Evolutionary conservation across 2,888 invertebrate species (phyloP).

Genomic region (Ophonus ardosiacus): DNA sequence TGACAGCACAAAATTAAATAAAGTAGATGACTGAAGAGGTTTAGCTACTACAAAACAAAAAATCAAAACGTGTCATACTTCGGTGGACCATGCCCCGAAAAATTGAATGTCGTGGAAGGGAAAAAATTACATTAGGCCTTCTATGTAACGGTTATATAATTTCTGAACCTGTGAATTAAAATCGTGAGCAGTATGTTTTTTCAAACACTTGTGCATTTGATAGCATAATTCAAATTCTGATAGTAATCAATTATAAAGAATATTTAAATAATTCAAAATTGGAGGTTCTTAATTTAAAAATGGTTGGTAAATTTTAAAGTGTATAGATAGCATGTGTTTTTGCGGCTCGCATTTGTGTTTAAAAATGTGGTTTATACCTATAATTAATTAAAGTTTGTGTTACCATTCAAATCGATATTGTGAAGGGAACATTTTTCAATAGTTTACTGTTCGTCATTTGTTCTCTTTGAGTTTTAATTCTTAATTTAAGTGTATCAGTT

Average conservation of each 20-base stretch:
- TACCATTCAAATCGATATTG: too few relatives aligned
- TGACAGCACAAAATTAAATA: background rate
- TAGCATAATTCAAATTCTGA: background rate
- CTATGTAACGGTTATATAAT: background rate
- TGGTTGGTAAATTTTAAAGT: too few relatives aligned
- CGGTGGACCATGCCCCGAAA: conserved; percentile 17
- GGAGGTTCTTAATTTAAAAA: too few relatives aligned
- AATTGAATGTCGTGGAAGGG: conserved; percentile 6
- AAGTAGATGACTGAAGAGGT: conserved; percentile 7
- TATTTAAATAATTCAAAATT: too few relatives aligned
- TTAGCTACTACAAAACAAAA: conserved; percentile 20
- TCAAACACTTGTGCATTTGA: background rate
- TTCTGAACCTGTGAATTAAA: background rate
- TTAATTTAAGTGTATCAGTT: too few relatives aligned
- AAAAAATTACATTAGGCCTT: conserved; percentile 9
- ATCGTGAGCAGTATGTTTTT: background rate
- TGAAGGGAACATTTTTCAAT: too few relatives aligned
- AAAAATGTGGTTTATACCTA: too few relatives aligned
- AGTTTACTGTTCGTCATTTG: too few relatives aligned
- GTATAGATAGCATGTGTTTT: too few relatives aligned
- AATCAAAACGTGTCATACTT: background rate
- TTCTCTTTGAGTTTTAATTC: too few relatives aligned
- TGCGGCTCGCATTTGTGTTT: too few relatives aligned
- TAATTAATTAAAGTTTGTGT: too few relatives aligned
- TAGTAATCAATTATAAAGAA: background rate